Conservation (phyloP, 2,888 invertebrate genomes). For the Cataglyphis livida region DNA sequence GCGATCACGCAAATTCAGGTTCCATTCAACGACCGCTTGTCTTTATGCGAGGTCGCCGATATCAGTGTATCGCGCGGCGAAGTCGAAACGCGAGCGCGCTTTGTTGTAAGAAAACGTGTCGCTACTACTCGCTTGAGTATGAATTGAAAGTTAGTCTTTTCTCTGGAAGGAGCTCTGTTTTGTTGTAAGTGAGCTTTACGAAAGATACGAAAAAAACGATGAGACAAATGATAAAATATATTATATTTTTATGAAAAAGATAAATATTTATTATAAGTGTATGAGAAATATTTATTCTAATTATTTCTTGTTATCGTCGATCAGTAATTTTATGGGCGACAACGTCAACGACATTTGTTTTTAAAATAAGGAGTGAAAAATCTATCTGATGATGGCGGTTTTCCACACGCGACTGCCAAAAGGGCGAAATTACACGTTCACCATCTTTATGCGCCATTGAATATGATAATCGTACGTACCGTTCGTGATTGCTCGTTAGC, state of each 20-base stretch:
- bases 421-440: constrained; percentile 13
- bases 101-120: constrained; percentile 37
- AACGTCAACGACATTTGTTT: background rate
- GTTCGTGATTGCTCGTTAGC: constrained; percentile 73
- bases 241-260: background rate
- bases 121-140: constrained; percentile 35
- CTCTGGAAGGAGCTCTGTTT: constrained; percentile 1
- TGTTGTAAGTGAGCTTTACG: background rate
- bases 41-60: constrained; percentile 10
- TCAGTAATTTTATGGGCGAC: too few species aligned
- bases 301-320: background rate
- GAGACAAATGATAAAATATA: constrained; percentile 20
- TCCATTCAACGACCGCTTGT: constrained; percentile 55
- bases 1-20: constrained; percentile 69
- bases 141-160: constrained; percentile 37
- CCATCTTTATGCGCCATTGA: constrained; percentile 59
- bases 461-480: constrained; percentile 67
- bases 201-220: background rate
- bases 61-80: constrained; percentile 20
- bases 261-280: too few species aligned
- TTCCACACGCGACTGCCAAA: background rate
- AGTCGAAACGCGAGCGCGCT: constrained; percentile 40
- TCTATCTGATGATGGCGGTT: background rate
- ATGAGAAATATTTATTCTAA: background rate
- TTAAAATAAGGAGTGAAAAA: background rate